phyloP scores from a whole-genome alignment of 2,888 invertebrate species.

The Rotaria sp. region DNA sequence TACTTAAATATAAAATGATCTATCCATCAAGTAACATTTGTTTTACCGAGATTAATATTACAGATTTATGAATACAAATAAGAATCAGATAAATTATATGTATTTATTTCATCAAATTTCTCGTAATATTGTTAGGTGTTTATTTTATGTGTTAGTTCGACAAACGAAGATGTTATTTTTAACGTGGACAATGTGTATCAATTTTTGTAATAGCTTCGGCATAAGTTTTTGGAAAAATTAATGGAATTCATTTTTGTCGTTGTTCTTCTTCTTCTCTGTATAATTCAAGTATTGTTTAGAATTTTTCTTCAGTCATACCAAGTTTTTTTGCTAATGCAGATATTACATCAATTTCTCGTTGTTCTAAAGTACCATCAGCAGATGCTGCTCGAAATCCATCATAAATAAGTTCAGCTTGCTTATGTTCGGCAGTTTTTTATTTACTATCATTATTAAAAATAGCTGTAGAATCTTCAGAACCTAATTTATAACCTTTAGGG shows the following conservation, averaged over 20 bases:
- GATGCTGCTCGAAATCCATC: constrained; percentile 3
- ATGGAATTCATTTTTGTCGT: neutral
- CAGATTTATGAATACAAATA: no score
- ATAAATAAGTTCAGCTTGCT: neutral
- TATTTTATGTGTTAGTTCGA: no score
- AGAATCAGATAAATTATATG: no score
- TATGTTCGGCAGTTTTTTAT: neutral
- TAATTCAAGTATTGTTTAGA: neutral
- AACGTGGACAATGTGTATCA: neutral
- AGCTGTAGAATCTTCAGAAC: neutral
- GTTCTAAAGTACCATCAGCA: neutral
- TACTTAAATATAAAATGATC: no score
- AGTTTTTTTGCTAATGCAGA: neutral
- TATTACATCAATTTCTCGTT: neutral
- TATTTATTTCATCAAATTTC: no score
- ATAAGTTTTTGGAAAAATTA: neutral
- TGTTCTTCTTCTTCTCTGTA: neutral
- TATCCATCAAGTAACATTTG: no score
- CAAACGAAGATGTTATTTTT: no score
- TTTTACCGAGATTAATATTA: no score
- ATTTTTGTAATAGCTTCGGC: neutral
- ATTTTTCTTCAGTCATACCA: neutral
- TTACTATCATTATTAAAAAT: neutral
- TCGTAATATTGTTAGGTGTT: no score
- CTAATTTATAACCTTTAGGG: neutral